A percentile compares a stretch with the other conserved stretches of the same genome.
These are phyloP conservation scores for Leiothrix lutea DNA, from an alignment of 2,113 vertebrate species.

Conservation along the genomic window DNA sequence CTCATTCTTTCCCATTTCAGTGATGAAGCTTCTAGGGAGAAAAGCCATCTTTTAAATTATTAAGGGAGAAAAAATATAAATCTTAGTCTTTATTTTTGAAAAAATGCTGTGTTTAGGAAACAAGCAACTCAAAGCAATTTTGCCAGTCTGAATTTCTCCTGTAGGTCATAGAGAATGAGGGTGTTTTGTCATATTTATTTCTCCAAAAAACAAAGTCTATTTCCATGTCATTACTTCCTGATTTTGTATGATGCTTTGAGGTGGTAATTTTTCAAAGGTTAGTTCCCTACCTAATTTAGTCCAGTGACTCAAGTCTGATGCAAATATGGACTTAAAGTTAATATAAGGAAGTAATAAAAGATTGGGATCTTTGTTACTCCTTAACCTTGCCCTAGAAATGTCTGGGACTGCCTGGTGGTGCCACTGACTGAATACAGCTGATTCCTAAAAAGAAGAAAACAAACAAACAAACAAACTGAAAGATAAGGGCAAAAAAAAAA, in stretches of 20 bases:
- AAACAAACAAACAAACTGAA: neutral
- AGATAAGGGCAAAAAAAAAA: fast-evolving
- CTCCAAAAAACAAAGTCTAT: neutral
- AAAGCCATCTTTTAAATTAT: neutral
- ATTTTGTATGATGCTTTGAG: neutral
- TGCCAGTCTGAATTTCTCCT: neutral
- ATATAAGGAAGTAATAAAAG: neutral
- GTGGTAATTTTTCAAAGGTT: neutral
- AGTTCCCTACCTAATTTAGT: neutral
- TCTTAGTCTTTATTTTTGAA: neutral
- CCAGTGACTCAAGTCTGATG: neutral
- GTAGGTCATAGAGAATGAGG: neutral
- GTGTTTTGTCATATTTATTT: neutral
- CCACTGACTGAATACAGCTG: neutral
- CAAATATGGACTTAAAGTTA: neutral
- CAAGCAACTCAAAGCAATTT: neutral
- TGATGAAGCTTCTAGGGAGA: neutral
- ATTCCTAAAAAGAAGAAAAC: neutral
- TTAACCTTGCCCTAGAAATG: neutral
- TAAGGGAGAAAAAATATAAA: neutral
- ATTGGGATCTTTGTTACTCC: neutral
- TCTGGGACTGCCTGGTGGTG: neutral
- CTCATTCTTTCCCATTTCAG: neutral
- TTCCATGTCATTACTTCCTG: neutral
- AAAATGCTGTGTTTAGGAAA: neutral